These are phyloP conservation scores for Tetranychus cinnabarinus DNA, from an alignment of 1,140 invertebrate species.

Conservation along the genomic window DNA sequence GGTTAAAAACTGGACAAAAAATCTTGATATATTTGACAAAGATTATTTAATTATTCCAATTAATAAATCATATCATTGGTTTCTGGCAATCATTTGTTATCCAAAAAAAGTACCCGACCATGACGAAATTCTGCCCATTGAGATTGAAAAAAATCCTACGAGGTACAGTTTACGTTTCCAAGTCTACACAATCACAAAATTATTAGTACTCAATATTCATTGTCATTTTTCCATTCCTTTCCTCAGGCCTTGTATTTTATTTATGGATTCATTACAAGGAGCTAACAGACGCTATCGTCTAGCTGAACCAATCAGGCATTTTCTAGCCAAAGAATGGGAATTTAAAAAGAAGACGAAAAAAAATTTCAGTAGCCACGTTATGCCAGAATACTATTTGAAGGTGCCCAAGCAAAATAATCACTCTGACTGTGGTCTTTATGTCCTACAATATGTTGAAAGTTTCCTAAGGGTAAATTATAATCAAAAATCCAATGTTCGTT, in stretches of 20 bases:
- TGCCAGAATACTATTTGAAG: slow-evolving; percentile 30
- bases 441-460: slow-evolving; percentile 82
- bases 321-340: slow-evolving; percentile 66
- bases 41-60: slow-evolving; percentile 92
- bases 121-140: not conserved
- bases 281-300: slow-evolving; percentile 35
- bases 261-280: not conserved
- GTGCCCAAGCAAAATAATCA: slow-evolving; percentile 91
- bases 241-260: not conserved
- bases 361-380: not conserved
- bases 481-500: not conserved
- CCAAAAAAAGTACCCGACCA: slow-evolving; percentile 23
- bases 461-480: slow-evolving; percentile 39
- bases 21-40: slow-evolving; percentile 85
- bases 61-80: slow-evolving; percentile 91
- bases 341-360: slow-evolving; percentile 15
- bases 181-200: not conserved
- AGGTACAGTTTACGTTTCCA: not conserved
- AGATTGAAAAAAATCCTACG: not conserved
- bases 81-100: slow-evolving; percentile 85
- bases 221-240: not conserved
- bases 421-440: slow-evolving; percentile 83
- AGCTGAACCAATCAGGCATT: slow-evolving; percentile 31
- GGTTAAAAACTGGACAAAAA: slow-evolving; percentile 87
- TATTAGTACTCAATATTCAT: too few species aligned